Evolutionary conservation across 1,140 invertebrate species (phyloP).

Genomic region (Listronotus bonariensis): DNA sequence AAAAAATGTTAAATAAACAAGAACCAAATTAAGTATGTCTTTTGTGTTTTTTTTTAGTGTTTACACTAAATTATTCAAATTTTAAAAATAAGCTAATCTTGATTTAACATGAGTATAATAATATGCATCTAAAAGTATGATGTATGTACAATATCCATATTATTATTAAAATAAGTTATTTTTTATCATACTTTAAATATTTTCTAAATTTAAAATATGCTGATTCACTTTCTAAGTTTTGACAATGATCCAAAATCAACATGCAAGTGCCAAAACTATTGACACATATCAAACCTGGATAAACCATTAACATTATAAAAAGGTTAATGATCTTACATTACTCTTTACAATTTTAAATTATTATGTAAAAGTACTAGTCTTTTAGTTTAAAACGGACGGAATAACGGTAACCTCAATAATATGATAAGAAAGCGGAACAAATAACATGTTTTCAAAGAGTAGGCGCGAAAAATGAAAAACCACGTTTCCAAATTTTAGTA

Average conservation of each 20-base stretch:
- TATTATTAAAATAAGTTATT: too few relatives aligned
- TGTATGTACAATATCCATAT: too few relatives aligned
- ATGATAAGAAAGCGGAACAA: slow-evolving; percentile 10
- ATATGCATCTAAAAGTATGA: too few relatives aligned
- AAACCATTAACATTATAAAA: neutral
- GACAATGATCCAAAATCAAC: slow-evolving; percentile 2
- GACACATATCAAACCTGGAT: neutral
- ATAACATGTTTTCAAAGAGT: neutral
- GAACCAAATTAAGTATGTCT: too few relatives aligned
- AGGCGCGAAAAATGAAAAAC: neutral
- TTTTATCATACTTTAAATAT: neutral
- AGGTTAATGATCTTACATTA: neutral
- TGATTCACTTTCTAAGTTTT: neutral
- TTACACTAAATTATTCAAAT: too few relatives aligned
- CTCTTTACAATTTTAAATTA: too few relatives aligned
- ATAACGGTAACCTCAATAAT: slow-evolving; percentile 1
- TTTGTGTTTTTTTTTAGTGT: too few relatives aligned
- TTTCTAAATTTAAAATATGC: slow-evolving; percentile 1
- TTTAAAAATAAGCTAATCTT: too few relatives aligned
- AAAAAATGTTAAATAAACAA: too few relatives aligned
- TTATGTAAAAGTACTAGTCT: neutral
- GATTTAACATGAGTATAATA: too few relatives aligned
- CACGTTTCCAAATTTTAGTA: too few relatives aligned
- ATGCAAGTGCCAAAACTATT: slow-evolving; percentile 1
- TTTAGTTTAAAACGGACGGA: neutral